phyloP scores from a whole-genome alignment of 2,797 vertebrate species.

The Peromyscus melanophrys region DNA sequence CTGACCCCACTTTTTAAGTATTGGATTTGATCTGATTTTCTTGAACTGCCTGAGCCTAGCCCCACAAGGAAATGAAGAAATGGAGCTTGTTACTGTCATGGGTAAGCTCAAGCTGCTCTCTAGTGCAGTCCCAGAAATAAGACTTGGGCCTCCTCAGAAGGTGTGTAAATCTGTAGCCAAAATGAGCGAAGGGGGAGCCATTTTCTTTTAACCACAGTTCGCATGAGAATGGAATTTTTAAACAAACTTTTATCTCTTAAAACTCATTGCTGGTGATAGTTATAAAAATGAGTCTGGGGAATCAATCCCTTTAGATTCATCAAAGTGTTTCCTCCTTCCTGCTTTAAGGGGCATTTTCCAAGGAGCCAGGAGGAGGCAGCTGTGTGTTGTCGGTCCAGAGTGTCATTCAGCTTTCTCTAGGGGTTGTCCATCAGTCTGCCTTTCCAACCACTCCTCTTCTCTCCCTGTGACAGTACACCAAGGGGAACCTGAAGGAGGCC shows the following conservation, averaged over 20 bases:
- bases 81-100: constrained; percentile 75
- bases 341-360: neutral
- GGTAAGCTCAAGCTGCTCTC: constrained; percentile 66
- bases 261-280: constrained; percentile 62
- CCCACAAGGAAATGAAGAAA: constrained; percentile 52
- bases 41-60: neutral
- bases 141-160: constrained; percentile 41
- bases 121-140: constrained; percentile 68
- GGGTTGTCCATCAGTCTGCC: neutral
- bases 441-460: neutral
- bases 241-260: constrained; percentile 82
- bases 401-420: neutral
- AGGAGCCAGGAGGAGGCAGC: neutral
- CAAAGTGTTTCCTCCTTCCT: neutral
- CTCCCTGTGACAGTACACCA: neutral
- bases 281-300: constrained; percentile 38
- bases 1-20: neutral
- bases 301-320: neutral
- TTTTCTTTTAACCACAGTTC: constrained; percentile 79
- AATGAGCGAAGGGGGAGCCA: constrained; percentile 83
- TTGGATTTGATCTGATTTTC: neutral
- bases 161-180: constrained; percentile 79
- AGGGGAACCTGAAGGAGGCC: neutral
- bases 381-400: neutral
- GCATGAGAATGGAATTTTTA: constrained; percentile 77